A percentile compares a stretch with the other conserved stretches of the same genome.
These are phyloP conservation scores for Bombus haemorrhoidalis DNA, from an alignment of 1,140 invertebrate species.

Conservation along the genomic window DNA sequence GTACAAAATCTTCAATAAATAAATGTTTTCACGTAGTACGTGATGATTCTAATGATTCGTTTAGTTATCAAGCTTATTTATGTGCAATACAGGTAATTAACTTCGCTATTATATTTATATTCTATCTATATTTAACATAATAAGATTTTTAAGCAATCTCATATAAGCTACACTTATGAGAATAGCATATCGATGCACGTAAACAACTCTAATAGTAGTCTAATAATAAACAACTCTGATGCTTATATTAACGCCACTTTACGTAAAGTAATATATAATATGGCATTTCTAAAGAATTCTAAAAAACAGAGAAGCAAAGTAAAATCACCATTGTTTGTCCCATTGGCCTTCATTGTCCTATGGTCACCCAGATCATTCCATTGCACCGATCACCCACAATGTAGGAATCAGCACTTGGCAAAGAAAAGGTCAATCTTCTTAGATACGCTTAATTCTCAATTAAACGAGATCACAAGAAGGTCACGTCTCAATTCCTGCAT, in stretches of 20 bases:
- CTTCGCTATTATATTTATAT: neutral
- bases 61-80: neutral
- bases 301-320: neutral
- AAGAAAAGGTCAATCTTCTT: neutral
- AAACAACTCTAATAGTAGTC: neutral
- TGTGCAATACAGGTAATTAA: too few relatives aligned
- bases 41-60: neutral
- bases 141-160: neutral
- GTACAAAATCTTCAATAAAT: neutral
- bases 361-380: slow-evolving; percentile 77
- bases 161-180: neutral
- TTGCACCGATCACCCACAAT: slow-evolving; percentile 63
- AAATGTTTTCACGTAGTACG: neutral
- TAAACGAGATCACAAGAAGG: neutral
- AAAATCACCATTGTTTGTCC: slow-evolving; percentile 81
- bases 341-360: slow-evolving; percentile 82
- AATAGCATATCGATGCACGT: neutral
- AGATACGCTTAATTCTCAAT: slow-evolving; percentile 1
- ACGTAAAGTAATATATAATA: neutral
- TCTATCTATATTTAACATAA: neutral
- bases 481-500: neutral
- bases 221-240: neutral
- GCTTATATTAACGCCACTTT: neutral
- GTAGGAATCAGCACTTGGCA: slow-evolving; percentile 48
- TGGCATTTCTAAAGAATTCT: too few relatives aligned